These are phyloP conservation scores for Murina feae DNA, from an alignment of 2,113 vertebrate species.

Conservation along the genomic window DNA sequence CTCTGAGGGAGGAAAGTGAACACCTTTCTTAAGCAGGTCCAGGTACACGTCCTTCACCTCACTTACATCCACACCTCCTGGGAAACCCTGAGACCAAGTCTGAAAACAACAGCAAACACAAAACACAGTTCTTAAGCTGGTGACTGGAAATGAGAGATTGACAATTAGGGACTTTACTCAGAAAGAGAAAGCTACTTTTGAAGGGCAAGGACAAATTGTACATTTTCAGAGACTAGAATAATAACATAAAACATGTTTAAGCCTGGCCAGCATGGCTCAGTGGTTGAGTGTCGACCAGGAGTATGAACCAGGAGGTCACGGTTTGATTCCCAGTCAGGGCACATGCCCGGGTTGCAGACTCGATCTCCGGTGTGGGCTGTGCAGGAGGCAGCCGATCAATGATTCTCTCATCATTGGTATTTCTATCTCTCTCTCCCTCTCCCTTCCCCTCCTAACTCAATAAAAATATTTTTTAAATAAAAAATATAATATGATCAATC, in stretches of 20 bases:
- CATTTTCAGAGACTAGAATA: conserved; percentile 18
- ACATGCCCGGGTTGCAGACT: too few species aligned
- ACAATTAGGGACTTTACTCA: background rate
- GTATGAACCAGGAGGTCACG: too few species aligned
- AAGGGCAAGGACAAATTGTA: background rate
- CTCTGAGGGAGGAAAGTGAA: conserved; percentile 79
- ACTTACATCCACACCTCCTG: conserved; percentile 78
- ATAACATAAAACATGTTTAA: background rate
- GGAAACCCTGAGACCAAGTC: conserved; percentile 81
- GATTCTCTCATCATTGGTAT: too few species aligned
- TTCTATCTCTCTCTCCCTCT: too few species aligned
- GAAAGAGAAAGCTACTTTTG: background rate
- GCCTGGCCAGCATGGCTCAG: too few species aligned
- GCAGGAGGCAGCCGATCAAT: too few species aligned
- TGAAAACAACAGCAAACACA: conserved; percentile 51
- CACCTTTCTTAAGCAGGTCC: conserved; percentile 84
- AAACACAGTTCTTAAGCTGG: background rate
- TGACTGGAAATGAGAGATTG: background rate
- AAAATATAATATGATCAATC: background rate
- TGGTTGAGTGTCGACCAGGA: too few species aligned
- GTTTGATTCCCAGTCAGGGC: too few species aligned
- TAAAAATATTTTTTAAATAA: background rate
- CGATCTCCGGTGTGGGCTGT: too few species aligned
- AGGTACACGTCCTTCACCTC: conserved; percentile 85
- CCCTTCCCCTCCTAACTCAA: too few species aligned